phyloP scores from a whole-genome alignment of 2,797 vertebrate species.

The Myioborus miniatus region DNA sequence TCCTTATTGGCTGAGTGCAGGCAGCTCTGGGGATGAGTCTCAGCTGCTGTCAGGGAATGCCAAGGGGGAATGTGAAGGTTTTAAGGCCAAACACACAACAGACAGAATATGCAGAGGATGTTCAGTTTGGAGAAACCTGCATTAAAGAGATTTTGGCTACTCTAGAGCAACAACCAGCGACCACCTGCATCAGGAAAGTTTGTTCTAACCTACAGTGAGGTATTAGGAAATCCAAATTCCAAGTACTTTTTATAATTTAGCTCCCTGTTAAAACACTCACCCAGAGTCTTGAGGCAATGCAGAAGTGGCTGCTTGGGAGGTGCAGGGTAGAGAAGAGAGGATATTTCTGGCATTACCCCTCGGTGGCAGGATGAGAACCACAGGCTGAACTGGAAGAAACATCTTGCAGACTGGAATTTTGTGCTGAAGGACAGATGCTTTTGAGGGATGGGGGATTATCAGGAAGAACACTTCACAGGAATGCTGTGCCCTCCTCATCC shows the following conservation, averaged over 20 bases:
- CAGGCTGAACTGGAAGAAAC: neutral
- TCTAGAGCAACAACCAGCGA: neutral
- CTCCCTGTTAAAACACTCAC: constrained; percentile 32
- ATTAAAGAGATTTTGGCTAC: neutral
- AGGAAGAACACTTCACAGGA: neutral
- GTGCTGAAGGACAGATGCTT: neutral
- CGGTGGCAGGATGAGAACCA: neutral
- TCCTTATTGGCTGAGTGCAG: neutral
- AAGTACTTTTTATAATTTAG: neutral
- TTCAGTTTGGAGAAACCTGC: neutral
- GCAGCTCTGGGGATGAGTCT: neutral
- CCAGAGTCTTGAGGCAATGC: neutral
- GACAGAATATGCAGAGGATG: neutral
- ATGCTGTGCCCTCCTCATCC: neutral
- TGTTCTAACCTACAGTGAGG: neutral
- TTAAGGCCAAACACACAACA: neutral
- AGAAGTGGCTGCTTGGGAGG: constrained; percentile 3
- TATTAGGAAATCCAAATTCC: neutral
- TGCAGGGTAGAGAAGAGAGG: neutral
- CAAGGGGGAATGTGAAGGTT: neutral
- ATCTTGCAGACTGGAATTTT: neutral
- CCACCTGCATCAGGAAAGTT: neutral
- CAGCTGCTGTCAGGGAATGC: neutral
- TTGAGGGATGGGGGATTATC: neutral
- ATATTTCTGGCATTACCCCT: neutral